Evolutionary conservation across 1,140 invertebrate species (phyloP), one percentile per base, ranked within the genome.

Genomic region (Pseudomyrmex flavicornis): DNA sequence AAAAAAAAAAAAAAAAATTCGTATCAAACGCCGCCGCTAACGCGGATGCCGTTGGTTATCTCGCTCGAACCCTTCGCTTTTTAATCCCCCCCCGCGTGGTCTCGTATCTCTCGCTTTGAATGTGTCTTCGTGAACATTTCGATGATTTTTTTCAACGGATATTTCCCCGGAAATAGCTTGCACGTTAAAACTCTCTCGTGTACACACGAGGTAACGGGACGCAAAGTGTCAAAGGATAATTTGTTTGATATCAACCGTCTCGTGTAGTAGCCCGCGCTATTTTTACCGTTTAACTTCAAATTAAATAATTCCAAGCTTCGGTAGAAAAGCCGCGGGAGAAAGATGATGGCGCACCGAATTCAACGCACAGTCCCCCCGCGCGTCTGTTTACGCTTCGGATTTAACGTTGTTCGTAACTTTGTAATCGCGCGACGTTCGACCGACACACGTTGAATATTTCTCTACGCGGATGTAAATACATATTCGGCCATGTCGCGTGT

Each of bases 11-110:
- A 22, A 58, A 58, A 58, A 9, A 58, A 58, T 52, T 72, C 66
- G 54, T 48, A 80, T 80, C 76, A 80, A 80, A 80, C 22, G 65
- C 66, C 35, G 35, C 63, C 44, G 54, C 76, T 61, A 80, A 80
- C 66, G 56, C 56, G 54, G 65, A 77, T 59, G 72, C 76, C 52
- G 66, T 59, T 35, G 76, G 54, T 70, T 80, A 80, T 70, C 66
- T 80, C 46, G 44, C 76, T 35, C 35, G 35, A 35, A 35, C 35
- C 35, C 35, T 10, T 15, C 12, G 17, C n/a, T 56, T 12, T 20
- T 48, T 12, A 9, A 35, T 0, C 35, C 35, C 1, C n/a, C 54
- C 52, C 35, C 58, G 2, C 35, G 35, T 35, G 12, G 20, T 65
- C 15, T 35, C 26, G 44, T 46, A 44, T 17, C 26, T 74, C 61